Base-by-base conservation (phyloP, 2,888 invertebrate genomes). In the Nomada ferruginata region DNA sequence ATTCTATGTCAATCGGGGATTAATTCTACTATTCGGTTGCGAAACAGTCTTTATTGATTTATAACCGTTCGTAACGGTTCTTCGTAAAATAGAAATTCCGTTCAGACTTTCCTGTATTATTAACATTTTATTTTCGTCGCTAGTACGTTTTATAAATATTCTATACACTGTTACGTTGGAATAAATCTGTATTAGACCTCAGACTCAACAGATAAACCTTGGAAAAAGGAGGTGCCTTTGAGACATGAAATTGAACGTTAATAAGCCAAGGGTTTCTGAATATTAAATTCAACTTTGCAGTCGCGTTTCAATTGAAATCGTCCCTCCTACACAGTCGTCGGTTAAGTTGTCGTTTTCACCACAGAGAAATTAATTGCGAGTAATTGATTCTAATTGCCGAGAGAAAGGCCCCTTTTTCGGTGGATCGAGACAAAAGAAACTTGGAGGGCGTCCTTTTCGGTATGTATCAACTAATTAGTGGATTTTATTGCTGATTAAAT, bases 251-350 rank as follows among this genome's bases (percentile, higher is more conserved):
- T 50, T 18, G 65, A 59, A 63, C 36, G 61, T 66, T 59, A 42
- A 44, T n/a, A 23, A 64, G 53, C 20, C 10, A 70, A 70, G 20
- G 18, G 29, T 53, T 53, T 61, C 44, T 64, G 63, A 53, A 47
- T 63, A 70, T 76, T 71, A 72, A 72, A 64, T 64, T 18, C 50
- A 2, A 50, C 59, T 72, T 64, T 13, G 26, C 5, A 26, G 29
- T 60, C 5, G 50, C 20, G 15, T 63, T 61, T 57, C 20, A 47
- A 55, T 55, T 65, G 18, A 77, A 52, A 65, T 66, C 50, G 29
- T 47, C 65, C 23, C 20, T 50, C 36, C 47, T 42, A 18, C 2
- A 20, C 42, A 20, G 69, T n/a, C 36, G n/a, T 9, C 20, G n/a
- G 13, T 47, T 36, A 36, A 70, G 60, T 36, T 60, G 60, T 20